Conservation (phyloP, 1,140 invertebrate genomes). For the Gonioctena quinquepunctata region DNA sequence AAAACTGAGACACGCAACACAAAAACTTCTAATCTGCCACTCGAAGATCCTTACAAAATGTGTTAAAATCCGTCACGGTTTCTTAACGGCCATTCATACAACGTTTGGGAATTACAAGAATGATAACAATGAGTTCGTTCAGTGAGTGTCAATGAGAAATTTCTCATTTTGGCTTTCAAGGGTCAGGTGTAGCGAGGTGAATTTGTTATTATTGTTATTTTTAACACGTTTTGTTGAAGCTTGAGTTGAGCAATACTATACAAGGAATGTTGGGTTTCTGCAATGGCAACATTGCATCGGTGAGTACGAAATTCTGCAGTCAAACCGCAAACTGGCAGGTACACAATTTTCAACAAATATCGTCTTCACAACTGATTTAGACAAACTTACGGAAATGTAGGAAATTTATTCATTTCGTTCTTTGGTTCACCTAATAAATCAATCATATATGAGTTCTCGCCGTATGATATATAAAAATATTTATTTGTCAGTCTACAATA, state of each 20-base stretch:
- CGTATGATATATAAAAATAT: no score
- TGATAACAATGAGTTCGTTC: neutral
- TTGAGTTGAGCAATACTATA: neutral
- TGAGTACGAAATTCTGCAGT: no score
- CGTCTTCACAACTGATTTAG: no score
- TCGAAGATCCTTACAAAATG: constrained; percentile 3
- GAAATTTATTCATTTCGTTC: no score
- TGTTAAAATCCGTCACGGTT: constrained; percentile 2
- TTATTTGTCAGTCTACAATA: no score
- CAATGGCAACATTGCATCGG: no score
- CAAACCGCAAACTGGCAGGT: no score
- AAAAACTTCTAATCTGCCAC: neutral
- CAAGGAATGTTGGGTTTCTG: neutral
- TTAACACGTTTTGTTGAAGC: neutral
- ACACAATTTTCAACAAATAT: no score
- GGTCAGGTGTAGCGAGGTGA: neutral
- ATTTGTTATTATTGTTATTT: neutral
- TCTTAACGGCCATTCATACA: neutral
- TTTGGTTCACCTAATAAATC: no score
- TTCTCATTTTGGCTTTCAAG: neutral
- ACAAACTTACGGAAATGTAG: no score
- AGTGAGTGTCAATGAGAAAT: neutral
- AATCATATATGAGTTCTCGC: no score
- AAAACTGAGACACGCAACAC: neutral
- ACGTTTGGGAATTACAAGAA: neutral